Evolutionary conservation across 2,113 vertebrate species (phyloP).

Genomic region (Neotragus moschatus): DNA sequence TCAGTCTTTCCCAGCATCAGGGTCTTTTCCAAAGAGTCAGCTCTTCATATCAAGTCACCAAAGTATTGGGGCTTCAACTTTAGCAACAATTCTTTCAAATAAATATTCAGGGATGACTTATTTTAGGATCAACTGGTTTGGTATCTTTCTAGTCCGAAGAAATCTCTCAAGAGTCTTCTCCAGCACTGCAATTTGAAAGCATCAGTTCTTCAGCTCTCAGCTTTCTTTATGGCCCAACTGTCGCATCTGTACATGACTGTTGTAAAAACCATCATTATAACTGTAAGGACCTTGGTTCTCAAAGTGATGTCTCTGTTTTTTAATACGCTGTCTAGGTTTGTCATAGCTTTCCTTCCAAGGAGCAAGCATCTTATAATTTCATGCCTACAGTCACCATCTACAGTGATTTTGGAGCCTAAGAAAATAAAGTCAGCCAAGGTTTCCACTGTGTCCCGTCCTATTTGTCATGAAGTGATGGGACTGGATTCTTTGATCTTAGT

Average conservation of each 20-base stretch:
- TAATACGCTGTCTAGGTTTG: neutral
- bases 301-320: neutral
- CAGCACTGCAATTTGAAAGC: neutral
- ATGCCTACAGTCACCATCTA: neutral
- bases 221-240: neutral
- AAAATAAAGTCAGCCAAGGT: neutral
- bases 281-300: neutral
- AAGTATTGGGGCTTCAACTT: neutral
- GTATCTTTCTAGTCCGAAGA: neutral
- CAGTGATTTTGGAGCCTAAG: neutral
- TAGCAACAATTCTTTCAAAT: neutral
- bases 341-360: neutral
- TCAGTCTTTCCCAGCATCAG: neutral
- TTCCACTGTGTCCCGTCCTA: neutral
- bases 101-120: neutral
- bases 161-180: neutral
- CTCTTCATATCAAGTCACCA: neutral
- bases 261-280: neutral
- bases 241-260: neutral
- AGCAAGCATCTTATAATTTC: neutral
- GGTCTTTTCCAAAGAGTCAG: neutral
- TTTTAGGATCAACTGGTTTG: neutral
- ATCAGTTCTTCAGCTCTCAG: neutral
- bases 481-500: neutral
- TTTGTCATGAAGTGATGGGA: neutral